phyloP scores from a whole-genome alignment of 2,888 invertebrate genomes.

The Machimus rusticus region DNA sequence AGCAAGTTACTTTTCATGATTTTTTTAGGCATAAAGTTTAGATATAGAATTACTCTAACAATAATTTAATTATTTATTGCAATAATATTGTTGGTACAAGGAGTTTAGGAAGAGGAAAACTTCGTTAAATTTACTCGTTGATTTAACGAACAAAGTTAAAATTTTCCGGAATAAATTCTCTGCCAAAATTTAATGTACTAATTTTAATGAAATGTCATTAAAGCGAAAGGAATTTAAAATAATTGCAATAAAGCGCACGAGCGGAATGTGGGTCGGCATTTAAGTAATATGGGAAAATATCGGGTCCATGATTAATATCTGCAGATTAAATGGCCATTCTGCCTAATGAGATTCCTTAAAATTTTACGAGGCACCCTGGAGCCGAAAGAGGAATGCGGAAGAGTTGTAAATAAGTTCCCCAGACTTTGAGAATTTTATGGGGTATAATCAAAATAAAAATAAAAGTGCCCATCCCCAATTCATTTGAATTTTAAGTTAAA shows the following conservation, averaged over 20 bases:
- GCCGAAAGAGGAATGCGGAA: background rate
- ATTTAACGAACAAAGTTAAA: background rate
- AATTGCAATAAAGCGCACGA: background rate
- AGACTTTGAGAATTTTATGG: background rate
- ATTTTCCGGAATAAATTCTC: background rate
- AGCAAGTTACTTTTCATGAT: too few relatives aligned
- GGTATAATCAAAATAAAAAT: background rate
- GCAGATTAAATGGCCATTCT: background rate
- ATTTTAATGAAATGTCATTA: background rate
- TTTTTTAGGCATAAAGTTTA: too few relatives aligned
- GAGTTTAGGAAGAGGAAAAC: too few relatives aligned
- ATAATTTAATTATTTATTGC: too few relatives aligned
- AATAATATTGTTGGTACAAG: too few relatives aligned
- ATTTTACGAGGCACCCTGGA: background rate
- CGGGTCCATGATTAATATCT: background rate
- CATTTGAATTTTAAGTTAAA: background rate
- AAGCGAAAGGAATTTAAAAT: background rate
- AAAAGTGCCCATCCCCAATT: background rate
- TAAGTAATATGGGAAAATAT: background rate
- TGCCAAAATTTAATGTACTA: background rate
- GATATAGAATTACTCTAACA: too few relatives aligned
- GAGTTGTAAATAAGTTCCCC: background rate
- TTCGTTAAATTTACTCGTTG: background rate
- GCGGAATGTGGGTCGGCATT: background rate
- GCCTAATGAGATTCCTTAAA: background rate